Evolutionary conservation across 1,140 invertebrate species (phyloP).

Genomic region (Plodia interpunctella): DNA sequence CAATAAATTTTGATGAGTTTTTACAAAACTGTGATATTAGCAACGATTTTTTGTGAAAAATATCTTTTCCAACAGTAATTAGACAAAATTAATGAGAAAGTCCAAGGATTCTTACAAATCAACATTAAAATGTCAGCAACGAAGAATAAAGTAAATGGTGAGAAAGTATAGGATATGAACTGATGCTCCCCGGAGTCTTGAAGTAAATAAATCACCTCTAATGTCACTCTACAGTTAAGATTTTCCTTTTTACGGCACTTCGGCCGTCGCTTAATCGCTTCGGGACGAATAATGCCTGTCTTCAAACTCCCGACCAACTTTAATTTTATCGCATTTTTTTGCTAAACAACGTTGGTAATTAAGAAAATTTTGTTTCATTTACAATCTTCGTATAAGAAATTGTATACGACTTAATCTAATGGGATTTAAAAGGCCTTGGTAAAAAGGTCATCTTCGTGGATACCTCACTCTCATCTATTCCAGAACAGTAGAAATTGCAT

Average conservation of each 20-base stretch:
- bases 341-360: constrained; percentile 15
- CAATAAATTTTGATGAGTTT: too few relatives aligned
- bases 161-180: background rate
- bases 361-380: constrained; percentile 12
- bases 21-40: too few relatives aligned
- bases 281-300: constrained; percentile 8
- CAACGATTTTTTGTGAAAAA: too few relatives aligned
- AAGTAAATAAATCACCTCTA: constrained; percentile 22
- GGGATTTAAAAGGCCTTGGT: too few relatives aligned
- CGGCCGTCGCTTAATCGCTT: constrained; percentile 8
- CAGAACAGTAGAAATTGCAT: too few relatives aligned
- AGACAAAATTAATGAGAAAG: too few relatives aligned
- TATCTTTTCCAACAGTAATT: too few relatives aligned
- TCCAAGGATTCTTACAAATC: background rate
- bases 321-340: constrained; percentile 11
- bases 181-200: constrained; percentile 1
- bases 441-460: too few relatives aligned
- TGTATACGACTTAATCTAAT: too few relatives aligned
- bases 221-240: constrained; percentile 13
- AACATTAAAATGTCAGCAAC: background rate
- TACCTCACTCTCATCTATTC: too few relatives aligned
- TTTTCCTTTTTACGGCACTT: constrained; percentile 14
- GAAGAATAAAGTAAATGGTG: background rate
- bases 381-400: background rate
- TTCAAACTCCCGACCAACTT: constrained; percentile 9